Evolutionary conservation across 2,797 vertebrate species (phyloP).

Genomic region (Chaunax sp.): DNA sequence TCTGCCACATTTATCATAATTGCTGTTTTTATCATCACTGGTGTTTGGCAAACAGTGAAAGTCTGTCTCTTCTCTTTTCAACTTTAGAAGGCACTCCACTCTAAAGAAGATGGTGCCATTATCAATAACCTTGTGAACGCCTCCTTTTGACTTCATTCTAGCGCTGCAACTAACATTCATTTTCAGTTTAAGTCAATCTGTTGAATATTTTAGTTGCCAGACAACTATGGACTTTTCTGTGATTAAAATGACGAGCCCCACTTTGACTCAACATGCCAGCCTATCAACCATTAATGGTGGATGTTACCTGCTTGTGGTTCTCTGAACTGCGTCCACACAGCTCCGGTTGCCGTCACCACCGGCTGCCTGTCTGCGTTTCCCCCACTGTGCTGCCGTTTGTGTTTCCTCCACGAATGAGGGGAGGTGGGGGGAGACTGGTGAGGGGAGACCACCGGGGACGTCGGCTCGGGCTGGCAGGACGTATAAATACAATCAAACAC

Average conservation of each 20-base stretch:
- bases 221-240: not conserved
- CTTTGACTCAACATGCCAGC: no score
- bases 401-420: conserved; percentile 95
- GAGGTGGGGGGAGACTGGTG: conserved; percentile 96
- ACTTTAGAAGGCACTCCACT: no score
- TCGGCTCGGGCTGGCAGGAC: conserved; percentile 86
- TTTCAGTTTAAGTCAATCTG: not conserved
- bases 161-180: not conserved
- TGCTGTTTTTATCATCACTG: no score
- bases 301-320: conserved; percentile 90
- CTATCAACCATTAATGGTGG: not conserved
- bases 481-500: not conserved
- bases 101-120: no score
- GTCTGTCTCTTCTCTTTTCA: not conserved
- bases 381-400: conserved; percentile 94
- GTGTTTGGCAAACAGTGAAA: not conserved
- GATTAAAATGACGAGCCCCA: no score
- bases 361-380: conserved; percentile 90
- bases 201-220: not conserved
- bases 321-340: conserved; percentile 93
- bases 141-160: not conserved
- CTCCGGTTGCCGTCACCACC: conserved; percentile 84
- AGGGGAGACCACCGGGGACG: conserved; percentile 96
- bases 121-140: not conserved
- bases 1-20: not conserved